Evolutionary conservation across 2,797 vertebrate genomes (phyloP), one percentile per base, ranked within the genome.

Genomic region (Acridotheres tristis): DNA sequence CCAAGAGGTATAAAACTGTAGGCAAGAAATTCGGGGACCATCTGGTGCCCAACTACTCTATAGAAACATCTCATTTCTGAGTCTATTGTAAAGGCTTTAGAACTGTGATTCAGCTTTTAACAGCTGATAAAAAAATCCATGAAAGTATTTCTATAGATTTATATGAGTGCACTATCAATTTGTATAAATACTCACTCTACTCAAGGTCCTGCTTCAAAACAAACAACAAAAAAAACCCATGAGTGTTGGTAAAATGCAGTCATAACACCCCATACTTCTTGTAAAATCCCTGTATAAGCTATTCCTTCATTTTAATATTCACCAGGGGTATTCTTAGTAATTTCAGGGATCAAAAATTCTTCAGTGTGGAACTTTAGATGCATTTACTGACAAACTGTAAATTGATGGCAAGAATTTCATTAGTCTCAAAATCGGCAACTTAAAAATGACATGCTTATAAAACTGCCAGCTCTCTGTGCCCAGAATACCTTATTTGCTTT

Each of bases 21-120:
- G 34, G 36, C 47, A 87, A 89, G 54, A 91, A 92, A 86, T 84
- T 55, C 36, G 40, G 36, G 30, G 43, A 88, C 73, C 68, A 88
- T 73, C 80, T 77, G 45, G 50, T 80, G 25, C 30, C 14, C 36
- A 66, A 7, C 1, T 68, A 48, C 71, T 59, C 73, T 43, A 78
- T 43, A 78, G 22, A 68, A 78, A 54, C 12, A 75, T 11, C 30
- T 81, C 3, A 18, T 54, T 67, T 61, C 57, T 22, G 8, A 23
- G 58, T 26, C 22, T 61, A 42, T 18, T 29, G 19, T 57, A 65
- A 94, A 58, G 36, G 36, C 12, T 83, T 83, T 32, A 79, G 53
- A 93, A 89, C 26, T 32, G 32, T 50, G n/a, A 85, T 51, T 55
- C 40, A 71, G 30, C 38, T 61, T 61, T 81, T 42, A 57, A 48